A percentile compares a stretch with the other conserved stretches of the same genome.
Evolutionary conservation across 1,140 invertebrate species (phyloP).

Genomic region (Calliphora vicina): DNA sequence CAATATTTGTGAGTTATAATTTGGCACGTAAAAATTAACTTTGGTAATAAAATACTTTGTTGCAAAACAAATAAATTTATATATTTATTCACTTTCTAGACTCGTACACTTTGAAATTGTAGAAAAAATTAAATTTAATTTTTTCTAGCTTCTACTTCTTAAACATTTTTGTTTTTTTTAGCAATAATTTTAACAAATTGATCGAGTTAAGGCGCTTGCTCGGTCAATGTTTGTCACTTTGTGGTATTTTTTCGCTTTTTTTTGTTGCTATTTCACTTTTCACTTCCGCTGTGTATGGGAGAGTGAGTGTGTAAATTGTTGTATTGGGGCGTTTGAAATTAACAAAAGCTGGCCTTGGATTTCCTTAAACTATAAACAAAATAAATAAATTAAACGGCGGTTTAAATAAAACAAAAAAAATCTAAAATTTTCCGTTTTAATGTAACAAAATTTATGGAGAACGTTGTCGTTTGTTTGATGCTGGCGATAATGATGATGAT

Average conservation of each 20-base stretch:
- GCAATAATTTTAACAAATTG: not conserved
- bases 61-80: not conserved
- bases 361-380: not conserved
- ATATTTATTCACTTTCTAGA: not conserved
- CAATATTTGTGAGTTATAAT: conserved; percentile 25
- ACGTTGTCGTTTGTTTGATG: too few relatives aligned
- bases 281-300: not conserved
- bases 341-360: conserved; percentile 13
- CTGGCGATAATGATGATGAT: not conserved
- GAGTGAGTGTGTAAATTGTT: not conserved
- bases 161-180: not conserved
- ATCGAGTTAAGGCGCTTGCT: not conserved
- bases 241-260: not conserved
- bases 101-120: too few relatives aligned
- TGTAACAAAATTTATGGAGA: not conserved
- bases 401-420: not conserved
- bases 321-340: not conserved
- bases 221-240: not conserved
- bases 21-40: not conserved
- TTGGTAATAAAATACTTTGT: not conserved
- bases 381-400: not conserved
- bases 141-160: too few relatives aligned
- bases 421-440: not conserved
- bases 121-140: too few relatives aligned
- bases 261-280: not conserved